Base-by-base conservation (phyloP, 1,140 invertebrate genomes). In the Penaeus indicus region DNA sequence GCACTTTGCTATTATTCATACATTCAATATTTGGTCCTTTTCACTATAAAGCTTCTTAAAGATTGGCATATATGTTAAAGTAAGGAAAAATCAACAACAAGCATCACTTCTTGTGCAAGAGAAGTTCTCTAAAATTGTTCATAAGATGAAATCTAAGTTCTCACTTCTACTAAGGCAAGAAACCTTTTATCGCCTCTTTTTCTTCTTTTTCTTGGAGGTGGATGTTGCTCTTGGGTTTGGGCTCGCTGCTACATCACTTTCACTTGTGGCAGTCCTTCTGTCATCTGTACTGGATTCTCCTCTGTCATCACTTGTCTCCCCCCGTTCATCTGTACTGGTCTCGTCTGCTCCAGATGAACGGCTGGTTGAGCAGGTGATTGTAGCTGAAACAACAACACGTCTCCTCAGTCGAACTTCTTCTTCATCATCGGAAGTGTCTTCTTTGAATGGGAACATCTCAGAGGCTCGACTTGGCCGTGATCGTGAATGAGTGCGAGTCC, bases 361-460 rank as follows among this genome's bases (percentile, higher is more conserved):
- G 62, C 77, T 86, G 27, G 32, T 69, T 42, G 67, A 61, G 27
- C 67, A 63, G 42, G 67, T 77, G 19, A 64, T 61, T 47, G 81
- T 64, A 21, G 80, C 61, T 62, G 81, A 83, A n/a, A 88, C 81
- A 42, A 83, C 81, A 22, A 78, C 47, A 27, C 86, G 86, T 16
- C 86, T 47, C n/a, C 72, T n/a, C 22, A 83, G 42, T 25, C 54
- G 11, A 47, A 64, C 60, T 72, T 78, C 86, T 22, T 84, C 86
- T 21, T 88, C 86, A 16, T 88, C 86, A 82, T 88, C 86, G 18
- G 86, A 84, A 19, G 86, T 88, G 25, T 88, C 86, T 42, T 88
- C 86, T 84, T 88, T 88, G 38, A 88, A 88, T 19, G 86, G 86
- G 32, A 88, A 88, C 86, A 88, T 88, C 64, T 88, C 86, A 64